Conservation (phyloP, 1,140 invertebrate species). For the Drosophila arawakana region DNA sequence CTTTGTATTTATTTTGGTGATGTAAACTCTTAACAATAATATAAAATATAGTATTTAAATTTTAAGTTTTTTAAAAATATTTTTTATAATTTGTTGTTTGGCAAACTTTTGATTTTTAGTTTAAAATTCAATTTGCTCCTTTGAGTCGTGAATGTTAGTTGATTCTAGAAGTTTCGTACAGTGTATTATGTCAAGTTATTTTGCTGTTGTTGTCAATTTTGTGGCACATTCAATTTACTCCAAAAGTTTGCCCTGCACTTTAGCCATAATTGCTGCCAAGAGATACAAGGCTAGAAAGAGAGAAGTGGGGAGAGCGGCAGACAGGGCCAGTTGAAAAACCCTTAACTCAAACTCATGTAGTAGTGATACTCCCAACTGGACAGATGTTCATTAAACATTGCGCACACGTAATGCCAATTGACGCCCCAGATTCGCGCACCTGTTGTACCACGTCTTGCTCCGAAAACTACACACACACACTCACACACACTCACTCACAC, state of each 20-base stretch:
- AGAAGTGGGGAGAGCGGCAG: too few relatives aligned
- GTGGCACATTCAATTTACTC: conserved; percentile 67
- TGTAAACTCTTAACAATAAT: too few relatives aligned
- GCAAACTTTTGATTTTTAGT: too few relatives aligned
- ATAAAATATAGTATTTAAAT: too few relatives aligned
- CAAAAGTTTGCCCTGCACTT: conserved; percentile 29
- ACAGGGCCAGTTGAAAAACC: neutral
- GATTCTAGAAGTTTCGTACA: too few relatives aligned
- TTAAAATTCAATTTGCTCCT: too few relatives aligned
- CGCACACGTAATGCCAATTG: conserved; percentile 76
- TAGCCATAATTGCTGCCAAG: conserved; percentile 31
- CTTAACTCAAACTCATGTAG: neutral
- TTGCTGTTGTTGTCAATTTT: neutral
- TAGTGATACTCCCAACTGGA: neutral
- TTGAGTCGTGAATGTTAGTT: too few relatives aligned
- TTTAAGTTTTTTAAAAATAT: too few relatives aligned
- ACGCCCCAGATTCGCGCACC: conserved; percentile 77
- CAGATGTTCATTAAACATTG: conserved; percentile 64
- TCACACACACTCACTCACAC: neutral
- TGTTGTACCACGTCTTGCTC: conserved; percentile 50
- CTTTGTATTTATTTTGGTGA: too few relatives aligned
- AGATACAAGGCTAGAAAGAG: neutral
- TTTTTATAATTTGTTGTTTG: too few relatives aligned
- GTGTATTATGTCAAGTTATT: conserved; percentile 42
- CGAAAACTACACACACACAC: neutral